A percentile compares a stretch with the other conserved stretches of the same genome.
These are phyloP conservation scores for Leptodactylus fallax DNA, from an alignment of 2,797 vertebrate species.

Conservation along the genomic window DNA sequence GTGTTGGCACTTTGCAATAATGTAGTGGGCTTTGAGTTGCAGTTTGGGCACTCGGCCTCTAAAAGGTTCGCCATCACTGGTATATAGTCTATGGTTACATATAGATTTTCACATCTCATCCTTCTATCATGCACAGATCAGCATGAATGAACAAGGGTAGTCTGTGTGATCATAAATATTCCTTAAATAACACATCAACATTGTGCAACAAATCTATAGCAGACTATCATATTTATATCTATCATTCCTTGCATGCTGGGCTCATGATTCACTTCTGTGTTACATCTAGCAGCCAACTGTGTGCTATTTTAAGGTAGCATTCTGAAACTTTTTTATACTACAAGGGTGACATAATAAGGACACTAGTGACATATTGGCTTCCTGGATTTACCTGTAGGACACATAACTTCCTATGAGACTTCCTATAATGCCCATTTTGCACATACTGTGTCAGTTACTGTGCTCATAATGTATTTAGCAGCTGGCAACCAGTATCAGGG, in stretches of 20 bases:
- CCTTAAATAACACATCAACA: not conserved
- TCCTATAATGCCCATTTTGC: not conserved
- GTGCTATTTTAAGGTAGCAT: conserved; percentile 16
- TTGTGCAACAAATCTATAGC: not conserved
- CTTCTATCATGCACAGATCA: not conserved
- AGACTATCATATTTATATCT: not conserved
- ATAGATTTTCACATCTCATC: not conserved
- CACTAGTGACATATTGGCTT: conserved; percentile 14
- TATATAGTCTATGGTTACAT: too few relatives aligned
- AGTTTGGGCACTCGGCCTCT: too few relatives aligned
- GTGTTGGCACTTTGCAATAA: too few relatives aligned
- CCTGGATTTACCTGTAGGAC: conserved; percentile 23
- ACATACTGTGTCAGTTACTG: not conserved
- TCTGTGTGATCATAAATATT: not conserved
- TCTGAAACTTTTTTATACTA: not conserved
- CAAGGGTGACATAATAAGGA: conserved; percentile 24
- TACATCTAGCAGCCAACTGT: not conserved
- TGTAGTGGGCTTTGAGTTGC: too few relatives aligned
- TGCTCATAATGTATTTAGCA: conserved; percentile 12
- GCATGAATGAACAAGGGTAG: not conserved
- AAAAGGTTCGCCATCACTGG: too few relatives aligned
- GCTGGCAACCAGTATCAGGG: conserved; percentile 14
- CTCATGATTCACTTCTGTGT: not conserved
- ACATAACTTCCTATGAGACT: not conserved
- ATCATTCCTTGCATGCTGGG: not conserved